Conservation (phyloP, 2,888 invertebrate genomes). For the Sisyra nigra region DNA sequence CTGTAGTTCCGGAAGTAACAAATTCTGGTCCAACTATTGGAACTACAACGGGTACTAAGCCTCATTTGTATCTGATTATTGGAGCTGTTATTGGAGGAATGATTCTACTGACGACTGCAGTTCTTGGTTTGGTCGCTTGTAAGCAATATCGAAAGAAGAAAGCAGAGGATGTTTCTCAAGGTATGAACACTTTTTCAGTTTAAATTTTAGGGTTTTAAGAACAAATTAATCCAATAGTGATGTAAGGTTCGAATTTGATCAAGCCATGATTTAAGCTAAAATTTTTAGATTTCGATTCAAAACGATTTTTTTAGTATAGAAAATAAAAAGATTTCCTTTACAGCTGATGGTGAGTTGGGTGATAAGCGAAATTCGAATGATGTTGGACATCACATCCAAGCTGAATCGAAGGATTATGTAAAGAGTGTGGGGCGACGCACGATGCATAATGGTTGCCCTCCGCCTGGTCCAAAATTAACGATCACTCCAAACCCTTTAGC, state of each 20-base stretch:
- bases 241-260: too few species aligned
- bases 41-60: not conserved
- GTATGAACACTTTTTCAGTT: not conserved
- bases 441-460: constrained; percentile 21
- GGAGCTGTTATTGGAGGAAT: constrained; percentile 36
- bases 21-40: not conserved
- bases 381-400: constrained; percentile 24
- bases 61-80: constrained; percentile 34
- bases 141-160: constrained; percentile 32
- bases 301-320: too few species aligned
- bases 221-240: too few species aligned
- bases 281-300: too few species aligned
- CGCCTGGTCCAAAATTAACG: constrained; percentile 35
- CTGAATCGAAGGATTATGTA: constrained; percentile 24
- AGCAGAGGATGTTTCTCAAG: constrained; percentile 19
- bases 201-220: too few species aligned
- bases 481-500: constrained; percentile 64
- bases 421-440: constrained; percentile 18
- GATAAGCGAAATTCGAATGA: constrained; percentile 23
- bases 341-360: constrained; percentile 15
- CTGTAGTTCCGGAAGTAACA: constrained; percentile 1
- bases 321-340: not conserved
- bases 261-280: too few species aligned
- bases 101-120: constrained; percentile 26
- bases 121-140: constrained; percentile 27